Base-by-base conservation (phyloP, 2,113 vertebrate species). In the Alexandromys fortis region DNA sequence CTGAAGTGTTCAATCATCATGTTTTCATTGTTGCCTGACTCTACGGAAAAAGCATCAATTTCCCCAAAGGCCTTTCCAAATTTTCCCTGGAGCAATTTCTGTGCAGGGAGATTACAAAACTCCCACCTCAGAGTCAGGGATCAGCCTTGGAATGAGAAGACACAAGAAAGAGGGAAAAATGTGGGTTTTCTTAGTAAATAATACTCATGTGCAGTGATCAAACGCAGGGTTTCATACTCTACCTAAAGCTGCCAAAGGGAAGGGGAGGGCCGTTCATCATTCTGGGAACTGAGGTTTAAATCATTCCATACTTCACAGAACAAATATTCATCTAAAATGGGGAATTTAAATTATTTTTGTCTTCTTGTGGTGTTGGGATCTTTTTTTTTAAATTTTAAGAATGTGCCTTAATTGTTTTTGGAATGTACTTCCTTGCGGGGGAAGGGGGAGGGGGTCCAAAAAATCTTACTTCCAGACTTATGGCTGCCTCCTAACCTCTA, bases 61-160 rank as follows among this genome's bases (percentile, higher is more conserved):
- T 95, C 42, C 33, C 7, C 58, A 77, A 38, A 33, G 65, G 85
- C 81, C 65, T 85, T 94, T 96, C 68, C 70, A 96, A 96, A 75
- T 73, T 86, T 96, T 82, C 55, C 67, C 78, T 88, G 12, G 90
- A 94, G 72, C 65, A 94, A 82, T 78, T 93, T 95, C 90, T 94
- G 55, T 88, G 73, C 47, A 47, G 61, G 17, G 58, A 93, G 24
- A 93, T 93, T 79, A 96, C 24, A 88, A 86, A 94, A 86, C 35
- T 90, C 88, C 35, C 75, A 89, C 30, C 76, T 96, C 35, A 6
- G 28, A 83, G 38, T 83, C 93, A 81, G 49, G 17, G n/a, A 65
- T 97, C 78, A 94, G 35, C 26, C 52, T 49, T 96, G 70, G 87
- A 96, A 86, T 88, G 88, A 86, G 83, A 91, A 97, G 49, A 91